Percentiles rank a stretch among this genome's conserved stretches.
Conservation (phyloP, 2,888 invertebrate genomes). For the Lepidochitona cinerea region DNA sequence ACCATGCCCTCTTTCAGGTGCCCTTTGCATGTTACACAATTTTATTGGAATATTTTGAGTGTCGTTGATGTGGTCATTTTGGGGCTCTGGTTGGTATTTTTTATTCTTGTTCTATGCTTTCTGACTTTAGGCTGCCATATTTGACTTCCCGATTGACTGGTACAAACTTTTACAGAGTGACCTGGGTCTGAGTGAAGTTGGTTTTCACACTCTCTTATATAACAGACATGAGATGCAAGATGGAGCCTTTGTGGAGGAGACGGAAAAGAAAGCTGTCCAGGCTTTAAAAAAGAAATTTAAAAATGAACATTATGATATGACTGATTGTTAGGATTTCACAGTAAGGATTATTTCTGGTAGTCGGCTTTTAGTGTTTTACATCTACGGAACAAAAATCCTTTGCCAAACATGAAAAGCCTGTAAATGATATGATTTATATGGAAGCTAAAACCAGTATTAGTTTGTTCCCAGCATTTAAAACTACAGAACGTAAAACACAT, state of each 20-base stretch:
- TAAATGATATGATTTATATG: too few relatives aligned
- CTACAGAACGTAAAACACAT: too few relatives aligned
- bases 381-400: not conserved
- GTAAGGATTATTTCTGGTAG: not conserved
- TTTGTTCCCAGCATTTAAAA: too few relatives aligned
- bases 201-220: constrained; percentile 57
- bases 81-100: not conserved
- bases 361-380: not conserved
- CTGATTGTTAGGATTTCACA: not conserved
- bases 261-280: constrained; percentile 63
- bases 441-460: too few relatives aligned
- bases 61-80: too few relatives aligned
- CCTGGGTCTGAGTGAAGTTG: constrained; percentile 63
- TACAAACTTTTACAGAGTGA: constrained; percentile 58
- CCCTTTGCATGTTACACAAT: too few relatives aligned
- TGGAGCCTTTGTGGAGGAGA: constrained; percentile 60
- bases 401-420: too few relatives aligned
- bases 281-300: constrained; percentile 28
- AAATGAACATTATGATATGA: not conserved
- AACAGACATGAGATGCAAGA: constrained; percentile 67
- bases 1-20: too few relatives aligned
- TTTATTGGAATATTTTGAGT: too few relatives aligned
- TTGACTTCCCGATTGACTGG: constrained; percentile 55
- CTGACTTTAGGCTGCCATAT: constrained; percentile 29
- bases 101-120: not conserved